phyloP scores from a whole-genome alignment of 92 coral and sea anemone species.

The Actinernus sp. region DNA sequence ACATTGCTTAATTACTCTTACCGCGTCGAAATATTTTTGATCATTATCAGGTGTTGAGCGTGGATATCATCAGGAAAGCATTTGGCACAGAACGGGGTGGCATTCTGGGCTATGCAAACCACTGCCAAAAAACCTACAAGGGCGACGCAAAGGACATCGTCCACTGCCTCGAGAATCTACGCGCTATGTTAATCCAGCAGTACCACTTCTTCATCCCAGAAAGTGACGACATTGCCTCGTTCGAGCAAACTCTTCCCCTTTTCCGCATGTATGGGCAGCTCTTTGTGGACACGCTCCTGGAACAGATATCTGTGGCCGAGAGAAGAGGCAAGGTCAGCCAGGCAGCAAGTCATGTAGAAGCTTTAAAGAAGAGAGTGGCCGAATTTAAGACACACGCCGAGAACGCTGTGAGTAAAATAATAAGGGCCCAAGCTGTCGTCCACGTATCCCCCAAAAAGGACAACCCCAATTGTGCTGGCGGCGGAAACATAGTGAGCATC shows the following conservation, averaged over 20 bases:
- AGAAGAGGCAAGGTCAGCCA: conserved; percentile 8
- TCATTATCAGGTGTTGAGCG: not conserved
- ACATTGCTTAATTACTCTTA: too few relatives aligned
- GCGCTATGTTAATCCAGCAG: conserved; percentile 1
- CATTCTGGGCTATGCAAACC: conserved; percentile 10
- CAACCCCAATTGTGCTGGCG: not conserved
- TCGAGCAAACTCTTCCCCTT: conserved; percentile 1
- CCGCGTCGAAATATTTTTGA: not conserved
- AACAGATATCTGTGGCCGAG: conserved; percentile 7
- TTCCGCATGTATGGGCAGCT: conserved; percentile 24
- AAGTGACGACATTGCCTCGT: not conserved
- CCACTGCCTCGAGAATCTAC: conserved; percentile 9
- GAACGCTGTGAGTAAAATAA: not conserved
- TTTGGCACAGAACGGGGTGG: conserved; percentile 13
- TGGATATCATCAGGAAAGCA: conserved; percentile 1
- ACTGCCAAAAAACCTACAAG: conserved; percentile 14
- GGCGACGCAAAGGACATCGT: conserved; percentile 4
- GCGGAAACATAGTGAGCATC: too few relatives aligned
- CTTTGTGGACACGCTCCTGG: conserved; percentile 8
- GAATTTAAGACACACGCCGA: not conserved
- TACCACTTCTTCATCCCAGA: conserved; percentile 15
- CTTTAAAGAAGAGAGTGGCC: conserved; percentile 3
- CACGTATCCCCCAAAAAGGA: conserved; percentile 6
- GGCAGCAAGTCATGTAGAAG: conserved; percentile 2
- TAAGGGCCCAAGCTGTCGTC: not conserved